Evolutionary conservation across 2,113 vertebrate species (phyloP).

Genomic region (Prietella phreatophila): DNA sequence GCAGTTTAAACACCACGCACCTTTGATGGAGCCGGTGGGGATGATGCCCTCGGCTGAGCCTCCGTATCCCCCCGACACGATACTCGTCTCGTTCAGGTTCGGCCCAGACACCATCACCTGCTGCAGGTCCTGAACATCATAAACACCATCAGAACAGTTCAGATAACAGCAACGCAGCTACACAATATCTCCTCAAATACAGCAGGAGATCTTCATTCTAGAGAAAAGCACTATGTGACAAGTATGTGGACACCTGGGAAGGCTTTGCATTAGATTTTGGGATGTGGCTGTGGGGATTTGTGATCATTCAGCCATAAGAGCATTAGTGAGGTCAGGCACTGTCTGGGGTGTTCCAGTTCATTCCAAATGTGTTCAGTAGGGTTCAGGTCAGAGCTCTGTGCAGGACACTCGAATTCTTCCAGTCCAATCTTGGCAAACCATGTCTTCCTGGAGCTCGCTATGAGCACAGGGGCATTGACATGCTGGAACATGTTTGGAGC

Average conservation of each 20-base stretch:
- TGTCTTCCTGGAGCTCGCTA: background rate
- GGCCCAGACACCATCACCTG: conserved; percentile 98
- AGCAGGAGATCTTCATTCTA: background rate
- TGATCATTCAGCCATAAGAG: background rate
- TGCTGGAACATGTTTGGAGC: too few relatives aligned
- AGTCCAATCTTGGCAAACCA: background rate
- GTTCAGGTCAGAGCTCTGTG: background rate
- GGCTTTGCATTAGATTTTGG: too few relatives aligned
- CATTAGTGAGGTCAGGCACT: background rate
- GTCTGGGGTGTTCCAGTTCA: background rate
- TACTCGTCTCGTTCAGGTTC: conserved; percentile 96
- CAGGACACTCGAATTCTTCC: background rate
- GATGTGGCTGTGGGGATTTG: too few relatives aligned
- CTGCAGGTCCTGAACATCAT: conserved; percentile 84
- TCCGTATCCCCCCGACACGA: conserved; percentile 93
- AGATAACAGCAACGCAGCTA: background rate
- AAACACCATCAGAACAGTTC: background rate
- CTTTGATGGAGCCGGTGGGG: conserved; percentile 82
- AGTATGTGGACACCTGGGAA: too few relatives aligned
- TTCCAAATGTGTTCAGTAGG: background rate
- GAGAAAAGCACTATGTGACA: background rate
- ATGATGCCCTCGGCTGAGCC: conserved; percentile 91
- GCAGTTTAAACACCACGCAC: conserved; percentile 55
- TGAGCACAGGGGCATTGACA: background rate
- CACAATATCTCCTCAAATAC: background rate